Percentiles rank a stretch among this genome's conserved stretches.
phyloP scores from a whole-genome alignment of 2,888 invertebrate species.

The Phyto melanocephala region DNA sequence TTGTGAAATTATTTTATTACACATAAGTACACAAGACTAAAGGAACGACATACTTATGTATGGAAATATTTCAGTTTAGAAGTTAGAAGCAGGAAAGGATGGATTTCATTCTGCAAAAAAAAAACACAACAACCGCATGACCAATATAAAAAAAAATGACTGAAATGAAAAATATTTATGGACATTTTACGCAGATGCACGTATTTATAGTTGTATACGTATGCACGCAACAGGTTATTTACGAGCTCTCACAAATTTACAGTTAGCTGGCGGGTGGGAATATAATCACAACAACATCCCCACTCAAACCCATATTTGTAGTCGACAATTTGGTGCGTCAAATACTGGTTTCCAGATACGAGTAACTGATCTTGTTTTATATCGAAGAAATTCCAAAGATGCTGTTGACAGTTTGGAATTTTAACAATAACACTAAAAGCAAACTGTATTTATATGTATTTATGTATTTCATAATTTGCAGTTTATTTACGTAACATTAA shows the following conservation, averaged over 20 bases:
- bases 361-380: not conserved
- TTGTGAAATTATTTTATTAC: not conserved
- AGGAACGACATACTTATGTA: not conserved
- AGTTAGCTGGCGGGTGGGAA: too few species aligned
- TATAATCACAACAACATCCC: too few species aligned
- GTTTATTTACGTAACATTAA: constrained; percentile 25
- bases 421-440: not conserved
- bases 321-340: constrained; percentile 22
- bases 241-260: constrained; percentile 5
- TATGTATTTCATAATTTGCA: not conserved
- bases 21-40: not conserved
- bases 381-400: not conserved
- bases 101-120: not conserved
- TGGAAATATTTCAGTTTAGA: not conserved
- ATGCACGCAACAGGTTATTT: not conserved
- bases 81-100: not conserved
- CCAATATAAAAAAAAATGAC: too few species aligned
- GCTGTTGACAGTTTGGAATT: constrained; percentile 45
- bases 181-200: constrained; percentile 38
- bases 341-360: constrained; percentile 9
- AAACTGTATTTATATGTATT: not conserved
- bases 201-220: not conserved
- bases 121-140: not conserved
- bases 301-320: not conserved
- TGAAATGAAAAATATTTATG: constrained; percentile 52